Evolutionary conservation across 1,140 invertebrate species (phyloP).

Genomic region (Pseudobourletiella spinata): DNA sequence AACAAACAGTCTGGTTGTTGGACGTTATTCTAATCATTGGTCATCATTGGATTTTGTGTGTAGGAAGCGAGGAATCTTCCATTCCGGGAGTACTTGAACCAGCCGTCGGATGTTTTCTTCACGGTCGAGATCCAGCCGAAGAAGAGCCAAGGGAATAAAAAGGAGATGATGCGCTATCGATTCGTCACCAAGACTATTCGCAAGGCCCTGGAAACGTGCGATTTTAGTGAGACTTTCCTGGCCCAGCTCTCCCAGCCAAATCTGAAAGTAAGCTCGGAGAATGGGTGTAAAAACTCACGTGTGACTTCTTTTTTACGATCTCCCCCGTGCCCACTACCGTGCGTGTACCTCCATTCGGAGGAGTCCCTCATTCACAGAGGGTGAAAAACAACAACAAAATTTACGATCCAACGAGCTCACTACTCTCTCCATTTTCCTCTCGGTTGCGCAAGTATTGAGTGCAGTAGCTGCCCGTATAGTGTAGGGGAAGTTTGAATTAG

Average conservation of each 20-base stretch:
- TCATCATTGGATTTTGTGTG: constrained; percentile 3
- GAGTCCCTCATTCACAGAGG: too few species aligned
- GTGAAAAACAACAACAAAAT: too few species aligned
- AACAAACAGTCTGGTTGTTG: neutral
- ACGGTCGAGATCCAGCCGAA: constrained; percentile 34
- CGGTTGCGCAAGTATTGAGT: too few species aligned
- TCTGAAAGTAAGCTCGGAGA: constrained; percentile 28
- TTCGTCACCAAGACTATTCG: constrained; percentile 33
- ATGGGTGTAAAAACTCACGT: too few species aligned
- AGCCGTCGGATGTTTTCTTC: constrained; percentile 32
- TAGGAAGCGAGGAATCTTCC: constrained; percentile 36
- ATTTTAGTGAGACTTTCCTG: constrained; percentile 34
- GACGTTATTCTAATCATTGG: neutral
- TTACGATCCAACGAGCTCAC: too few species aligned
- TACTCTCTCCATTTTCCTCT: too few species aligned
- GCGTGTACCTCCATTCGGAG: too few species aligned
- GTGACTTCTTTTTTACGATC: too few species aligned
- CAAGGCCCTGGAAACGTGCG: constrained; percentile 29
- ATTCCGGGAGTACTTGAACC: constrained; percentile 33
- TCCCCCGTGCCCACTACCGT: too few species aligned
- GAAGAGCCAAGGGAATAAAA: constrained; percentile 14
- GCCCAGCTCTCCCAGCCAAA: constrained; percentile 32
- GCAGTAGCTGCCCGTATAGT: too few species aligned
- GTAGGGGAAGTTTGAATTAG: too few species aligned
- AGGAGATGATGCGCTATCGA: constrained; percentile 34